These are phyloP conservation scores for Malthinus flaveolus DNA, from an alignment of 2,888 invertebrate species.

Conservation along the genomic window DNA sequence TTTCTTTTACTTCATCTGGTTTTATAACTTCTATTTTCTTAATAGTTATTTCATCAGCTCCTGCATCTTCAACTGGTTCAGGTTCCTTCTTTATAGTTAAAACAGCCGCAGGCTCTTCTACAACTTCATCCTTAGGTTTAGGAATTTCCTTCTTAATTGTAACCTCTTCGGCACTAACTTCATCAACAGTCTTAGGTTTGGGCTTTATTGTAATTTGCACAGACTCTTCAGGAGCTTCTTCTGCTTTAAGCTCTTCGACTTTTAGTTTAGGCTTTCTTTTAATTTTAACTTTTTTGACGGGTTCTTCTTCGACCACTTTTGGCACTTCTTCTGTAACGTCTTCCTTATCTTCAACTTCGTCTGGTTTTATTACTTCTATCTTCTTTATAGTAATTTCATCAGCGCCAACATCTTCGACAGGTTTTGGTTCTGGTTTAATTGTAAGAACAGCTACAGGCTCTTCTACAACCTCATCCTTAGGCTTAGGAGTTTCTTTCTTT, in stretches of 20 bases:
- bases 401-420: constrained; percentile 48
- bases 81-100: constrained; percentile 56
- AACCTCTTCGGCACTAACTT: not conserved
- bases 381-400: constrained; percentile 53
- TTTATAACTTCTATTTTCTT: constrained; percentile 24
- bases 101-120: constrained; percentile 11
- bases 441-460: constrained; percentile 30
- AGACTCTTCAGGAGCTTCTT: not conserved
- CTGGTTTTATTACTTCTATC: constrained; percentile 38
- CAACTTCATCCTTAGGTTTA: constrained; percentile 40
- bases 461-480: constrained; percentile 34
- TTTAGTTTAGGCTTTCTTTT: not conserved
- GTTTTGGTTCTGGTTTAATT: constrained; percentile 26
- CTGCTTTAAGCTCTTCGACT: not conserved
- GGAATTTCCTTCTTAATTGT: constrained; percentile 10
- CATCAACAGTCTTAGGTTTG: constrained; percentile 55
- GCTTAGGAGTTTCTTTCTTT: constrained; percentile 44
- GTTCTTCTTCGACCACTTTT: not conserved
- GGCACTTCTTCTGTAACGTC: constrained; percentile 55
- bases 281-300: constrained; percentile 43
- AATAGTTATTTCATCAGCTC: constrained; percentile 30
- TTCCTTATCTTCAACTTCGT: constrained; percentile 29
- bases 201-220: constrained; percentile 45
- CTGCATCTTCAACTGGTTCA: constrained; percentile 53
- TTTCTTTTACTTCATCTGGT: constrained; percentile 39